These are phyloP conservation scores for Siphamia tubifer DNA, from an alignment of 2,113 vertebrate species.

Conservation along the genomic window DNA sequence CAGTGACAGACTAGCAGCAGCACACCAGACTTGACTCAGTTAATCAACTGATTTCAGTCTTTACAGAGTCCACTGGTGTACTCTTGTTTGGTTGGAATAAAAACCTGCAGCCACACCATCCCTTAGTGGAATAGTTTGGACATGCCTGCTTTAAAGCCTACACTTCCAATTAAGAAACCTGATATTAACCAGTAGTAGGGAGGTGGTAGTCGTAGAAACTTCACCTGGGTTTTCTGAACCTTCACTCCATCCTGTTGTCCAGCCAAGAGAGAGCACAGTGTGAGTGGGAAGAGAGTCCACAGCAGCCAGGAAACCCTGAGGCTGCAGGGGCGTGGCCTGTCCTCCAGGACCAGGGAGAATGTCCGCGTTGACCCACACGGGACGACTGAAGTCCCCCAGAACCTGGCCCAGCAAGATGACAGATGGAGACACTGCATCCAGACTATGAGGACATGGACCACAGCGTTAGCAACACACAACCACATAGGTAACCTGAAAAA, in stretches of 20 bases:
- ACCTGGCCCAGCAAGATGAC: constrained; percentile 77
- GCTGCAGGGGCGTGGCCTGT: constrained; percentile 66
- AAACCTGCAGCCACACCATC: too few species aligned
- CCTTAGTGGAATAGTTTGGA: too few species aligned
- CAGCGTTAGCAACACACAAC: not conserved
- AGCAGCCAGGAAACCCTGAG: constrained; percentile 76
- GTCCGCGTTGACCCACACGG: constrained; percentile 92
- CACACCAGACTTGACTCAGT: too few species aligned
- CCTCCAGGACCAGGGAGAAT: constrained; percentile 87
- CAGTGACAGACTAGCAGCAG: too few species aligned
- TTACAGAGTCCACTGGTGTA: too few species aligned
- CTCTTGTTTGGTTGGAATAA: too few species aligned
- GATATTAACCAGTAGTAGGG: too few species aligned
- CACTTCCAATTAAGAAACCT: too few species aligned
- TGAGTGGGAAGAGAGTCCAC: constrained; percentile 74
- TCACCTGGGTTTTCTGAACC: constrained; percentile 81
- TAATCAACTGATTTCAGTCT: too few species aligned
- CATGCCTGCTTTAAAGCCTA: too few species aligned
- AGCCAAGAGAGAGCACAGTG: constrained; percentile 88
- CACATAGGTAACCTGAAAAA: not conserved
- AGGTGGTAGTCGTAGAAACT: too few species aligned
- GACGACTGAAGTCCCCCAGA: constrained; percentile 58
- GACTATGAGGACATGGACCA: constrained; percentile 66
- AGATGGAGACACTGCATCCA: constrained; percentile 82
- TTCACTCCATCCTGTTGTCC: constrained; percentile 86